Percentiles rank a stretch among this genome's conserved stretches.
phyloP scores from a whole-genome alignment of 2,888 invertebrate species.

The Ornithoptera alexandrae region DNA sequence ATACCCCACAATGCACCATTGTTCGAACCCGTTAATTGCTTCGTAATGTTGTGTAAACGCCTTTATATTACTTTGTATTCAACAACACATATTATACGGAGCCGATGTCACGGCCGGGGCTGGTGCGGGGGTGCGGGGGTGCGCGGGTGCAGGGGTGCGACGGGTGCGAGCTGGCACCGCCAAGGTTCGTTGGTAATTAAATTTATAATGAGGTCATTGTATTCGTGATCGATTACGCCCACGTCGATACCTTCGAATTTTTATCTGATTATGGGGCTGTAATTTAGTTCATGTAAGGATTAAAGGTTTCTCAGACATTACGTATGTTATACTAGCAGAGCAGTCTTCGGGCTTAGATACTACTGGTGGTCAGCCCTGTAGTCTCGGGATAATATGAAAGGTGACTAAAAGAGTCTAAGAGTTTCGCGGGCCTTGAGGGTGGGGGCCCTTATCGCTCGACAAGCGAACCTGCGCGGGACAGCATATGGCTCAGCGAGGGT shows the following conservation, averaged over 20 bases:
- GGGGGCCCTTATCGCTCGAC: no score
- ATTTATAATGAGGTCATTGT: not conserved
- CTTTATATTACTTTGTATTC: conserved; percentile 23
- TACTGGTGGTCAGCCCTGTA: no score
- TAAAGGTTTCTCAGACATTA: no score
- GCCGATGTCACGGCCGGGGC: conserved; percentile 17
- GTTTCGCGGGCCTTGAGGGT: no score
- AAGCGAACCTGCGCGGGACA: no score
- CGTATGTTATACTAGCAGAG: no score
- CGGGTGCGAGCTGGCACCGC: not conserved
- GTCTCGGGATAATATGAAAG: no score
- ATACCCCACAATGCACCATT: conserved; percentile 46
- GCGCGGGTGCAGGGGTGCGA: conserved; percentile 8
- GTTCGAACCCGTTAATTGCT: conserved; percentile 50
- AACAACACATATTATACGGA: conserved; percentile 16
- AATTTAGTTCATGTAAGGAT: no score
- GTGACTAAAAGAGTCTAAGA: no score
- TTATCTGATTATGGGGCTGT: not conserved
- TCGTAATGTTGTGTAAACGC: conserved; percentile 31
- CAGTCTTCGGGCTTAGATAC: no score
- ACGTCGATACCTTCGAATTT: not conserved
- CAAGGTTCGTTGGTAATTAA: conserved; percentile 6
- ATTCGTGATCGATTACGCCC: not conserved
- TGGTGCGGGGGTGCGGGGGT: conserved; percentile 7
- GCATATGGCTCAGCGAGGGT: no score